Evolutionary conservation across 2,797 vertebrate species (phyloP), one percentile per base, ranked within the genome.

Genomic region (Sylvia borin): DNA sequence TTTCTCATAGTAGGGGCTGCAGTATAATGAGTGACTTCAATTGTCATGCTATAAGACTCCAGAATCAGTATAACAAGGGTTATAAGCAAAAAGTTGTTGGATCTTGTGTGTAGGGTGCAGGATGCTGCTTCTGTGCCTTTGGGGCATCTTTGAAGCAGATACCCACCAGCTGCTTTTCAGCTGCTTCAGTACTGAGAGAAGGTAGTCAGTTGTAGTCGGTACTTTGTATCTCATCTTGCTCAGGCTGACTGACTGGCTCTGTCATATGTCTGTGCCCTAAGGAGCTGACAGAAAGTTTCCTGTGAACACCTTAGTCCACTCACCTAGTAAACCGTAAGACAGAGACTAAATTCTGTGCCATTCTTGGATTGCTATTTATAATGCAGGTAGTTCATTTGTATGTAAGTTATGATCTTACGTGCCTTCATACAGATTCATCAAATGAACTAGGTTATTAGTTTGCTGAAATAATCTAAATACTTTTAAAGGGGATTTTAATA

Each of bases 261-360:
- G 32, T 40, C 0, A 0, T 19, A 4, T 20, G 31, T 27, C 24
- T 54, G 43, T 2, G 36, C 21, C 13, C 22, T 31, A n/a, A 55
- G 34, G 9, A 51, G 22, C 27, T 55, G 21, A 45, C 15, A 45
- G 38, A 84, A 79, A 51, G 18, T 10, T 34, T 66, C 43, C 67
- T 54, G 24, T 42, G n/a, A 26, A 25, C 4, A 32, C 2, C 10
- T 19, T 43, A 17, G 9, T 29, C 50, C 32, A 29, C 29, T 72
- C 47, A 29, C 3, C 29, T 47, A 53, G 42, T 21, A 88, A 62
- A 32, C 6, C 5, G 2, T 5, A 25, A 22, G 16, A 42, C 7
- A 80, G 8, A 66, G 7, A 64, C 16, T 29, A 61, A 64, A 27
- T 60, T 65, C 24, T 60, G 60, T 60, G 24, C 22, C 4, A 9